Percentiles rank a stretch among this genome's conserved stretches.
phyloP scores from a whole-genome alignment of 2,113 vertebrate species.

The Ceuthmochares aereus region DNA sequence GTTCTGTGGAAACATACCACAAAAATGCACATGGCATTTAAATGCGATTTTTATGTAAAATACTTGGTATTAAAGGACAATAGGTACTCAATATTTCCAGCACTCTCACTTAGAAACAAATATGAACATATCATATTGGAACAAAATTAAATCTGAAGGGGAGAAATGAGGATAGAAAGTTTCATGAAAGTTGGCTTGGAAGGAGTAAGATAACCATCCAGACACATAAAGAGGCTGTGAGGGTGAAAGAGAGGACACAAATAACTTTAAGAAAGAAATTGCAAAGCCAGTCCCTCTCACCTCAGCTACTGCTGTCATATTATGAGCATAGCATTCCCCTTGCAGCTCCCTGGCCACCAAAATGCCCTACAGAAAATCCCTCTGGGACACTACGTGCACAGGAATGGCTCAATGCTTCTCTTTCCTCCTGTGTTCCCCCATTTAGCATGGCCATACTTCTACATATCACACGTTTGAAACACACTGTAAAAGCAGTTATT shows the following conservation, averaged over 20 bases:
- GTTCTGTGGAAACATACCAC: neutral
- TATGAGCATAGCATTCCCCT: neutral
- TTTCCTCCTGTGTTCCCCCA: neutral
- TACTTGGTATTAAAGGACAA: neutral
- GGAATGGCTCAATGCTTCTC: neutral
- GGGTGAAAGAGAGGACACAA: neutral
- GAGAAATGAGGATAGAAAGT: neutral
- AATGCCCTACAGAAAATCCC: accelerated
- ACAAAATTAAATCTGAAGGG: neutral
- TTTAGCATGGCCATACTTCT: neutral
- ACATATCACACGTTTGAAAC: accelerated
- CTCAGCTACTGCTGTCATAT: neutral
- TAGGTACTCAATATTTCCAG: neutral
- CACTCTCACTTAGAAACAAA: neutral
- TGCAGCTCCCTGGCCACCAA: neutral
- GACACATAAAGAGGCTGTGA: neutral
- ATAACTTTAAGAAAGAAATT: neutral
- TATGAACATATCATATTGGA: neutral
- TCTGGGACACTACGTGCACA: neutral
- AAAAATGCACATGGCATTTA: neutral
- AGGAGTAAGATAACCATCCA: neutral
- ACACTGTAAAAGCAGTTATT: neutral
- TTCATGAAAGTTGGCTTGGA: neutral
- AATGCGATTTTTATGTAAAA: neutral
- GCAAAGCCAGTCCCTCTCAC: neutral